phyloP scores from a whole-genome alignment of 1,140 invertebrate species.

The Frieseomelitta varia region DNA sequence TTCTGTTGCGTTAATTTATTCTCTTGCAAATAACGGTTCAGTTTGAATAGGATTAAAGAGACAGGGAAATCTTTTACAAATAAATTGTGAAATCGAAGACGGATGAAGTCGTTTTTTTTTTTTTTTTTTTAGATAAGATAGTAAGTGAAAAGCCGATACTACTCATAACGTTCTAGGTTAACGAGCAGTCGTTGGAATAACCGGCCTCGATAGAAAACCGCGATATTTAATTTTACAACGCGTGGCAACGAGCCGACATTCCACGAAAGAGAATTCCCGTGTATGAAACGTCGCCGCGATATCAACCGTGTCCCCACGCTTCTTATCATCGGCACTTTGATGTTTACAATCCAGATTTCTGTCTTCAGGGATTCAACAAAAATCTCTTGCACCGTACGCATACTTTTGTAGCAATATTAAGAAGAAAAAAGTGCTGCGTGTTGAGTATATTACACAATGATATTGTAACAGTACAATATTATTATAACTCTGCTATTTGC shows the following conservation, averaged over 20 bases:
- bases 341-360: conserved; percentile 34
- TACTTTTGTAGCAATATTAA: not conserved
- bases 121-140: not conserved
- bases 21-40: too few relatives aligned
- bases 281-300: not conserved
- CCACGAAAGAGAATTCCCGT: conserved; percentile 14
- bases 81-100: not conserved
- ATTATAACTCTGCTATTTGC: too few relatives aligned
- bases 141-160: not conserved
- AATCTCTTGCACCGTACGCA: not conserved
- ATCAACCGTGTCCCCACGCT: not conserved
- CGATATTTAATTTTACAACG: conserved; percentile 37
- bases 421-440: too few relatives aligned
- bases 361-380: not conserved
- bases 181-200: not conserved
- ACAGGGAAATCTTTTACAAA: not conserved
- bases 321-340: conserved; percentile 40
- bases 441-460: not conserved
- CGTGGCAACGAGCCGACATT: conserved; percentile 25
- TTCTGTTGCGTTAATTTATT: too few relatives aligned
- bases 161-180: not conserved
- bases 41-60: too few relatives aligned
- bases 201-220: not conserved
- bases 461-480: not conserved
- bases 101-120: not conserved